Evolutionary conservation across 2,888 invertebrate species (phyloP).

Genomic region (Polyommatus icarus): DNA sequence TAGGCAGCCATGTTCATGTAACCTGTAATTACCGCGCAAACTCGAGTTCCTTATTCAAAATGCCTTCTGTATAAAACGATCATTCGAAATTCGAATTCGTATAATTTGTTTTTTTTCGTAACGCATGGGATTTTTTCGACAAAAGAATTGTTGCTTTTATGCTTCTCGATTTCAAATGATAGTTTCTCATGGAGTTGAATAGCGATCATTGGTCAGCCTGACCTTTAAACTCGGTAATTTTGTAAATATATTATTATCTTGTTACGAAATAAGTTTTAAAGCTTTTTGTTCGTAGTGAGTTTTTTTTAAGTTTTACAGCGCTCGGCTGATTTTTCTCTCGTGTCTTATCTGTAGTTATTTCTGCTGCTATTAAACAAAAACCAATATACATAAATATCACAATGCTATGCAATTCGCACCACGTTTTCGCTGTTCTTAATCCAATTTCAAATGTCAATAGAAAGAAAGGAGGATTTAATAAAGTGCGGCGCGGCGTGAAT

Average conservation of each 20-base stretch:
- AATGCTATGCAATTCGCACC: neutral
- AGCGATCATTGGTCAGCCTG: neutral
- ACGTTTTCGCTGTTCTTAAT: neutral
- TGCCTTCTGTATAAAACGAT: conserved; percentile 12
- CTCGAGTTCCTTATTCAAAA: conserved; percentile 3
- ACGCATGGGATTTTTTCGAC: conserved; percentile 24
- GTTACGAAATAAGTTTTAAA: conserved; percentile 5
- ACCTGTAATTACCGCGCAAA: conserved; percentile 33
- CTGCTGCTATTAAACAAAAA: neutral
- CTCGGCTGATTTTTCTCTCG: neutral
- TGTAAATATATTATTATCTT: neutral
- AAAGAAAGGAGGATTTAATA: conserved; percentile 30
- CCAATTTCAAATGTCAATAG: conserved; percentile 26
- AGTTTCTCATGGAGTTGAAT: neutral
- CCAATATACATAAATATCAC: neutral
- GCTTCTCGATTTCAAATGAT: neutral
- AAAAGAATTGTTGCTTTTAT: conserved; percentile 11
- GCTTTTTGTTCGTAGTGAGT: neutral
- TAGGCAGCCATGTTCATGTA: neutral
- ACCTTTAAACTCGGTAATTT: conserved; percentile 5
- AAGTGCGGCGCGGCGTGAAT: conserved; percentile 25
- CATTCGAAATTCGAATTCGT: conserved; percentile 12
- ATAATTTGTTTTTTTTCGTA: conserved; percentile 26
- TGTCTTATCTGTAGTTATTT: neutral
- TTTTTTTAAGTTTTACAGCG: neutral